These are phyloP conservation scores for Drosophila tanythrix DNA, from an alignment of 2,888 invertebrate genomes.

Conservation along the genomic window DNA sequence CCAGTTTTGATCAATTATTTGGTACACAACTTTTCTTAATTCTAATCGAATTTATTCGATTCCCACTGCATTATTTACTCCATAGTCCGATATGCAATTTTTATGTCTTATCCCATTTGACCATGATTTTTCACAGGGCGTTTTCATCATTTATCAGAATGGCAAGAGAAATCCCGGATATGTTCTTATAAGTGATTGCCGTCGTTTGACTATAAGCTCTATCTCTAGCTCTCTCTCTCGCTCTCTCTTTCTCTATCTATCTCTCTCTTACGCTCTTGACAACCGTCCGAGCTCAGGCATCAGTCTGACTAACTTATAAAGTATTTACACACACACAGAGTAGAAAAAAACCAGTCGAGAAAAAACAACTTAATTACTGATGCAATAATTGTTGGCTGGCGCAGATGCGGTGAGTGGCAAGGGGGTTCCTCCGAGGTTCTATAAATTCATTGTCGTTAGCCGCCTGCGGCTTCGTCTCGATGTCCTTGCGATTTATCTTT, in stretches of 20 bases:
- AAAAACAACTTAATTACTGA: conserved; percentile 57
- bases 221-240: not conserved
- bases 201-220: conserved; percentile 47
- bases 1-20: not conserved
- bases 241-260: not conserved
- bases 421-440: conserved; percentile 1
- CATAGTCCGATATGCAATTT: conserved; percentile 1
- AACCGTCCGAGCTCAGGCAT: conserved; percentile 5
- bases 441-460: conserved; percentile 42
- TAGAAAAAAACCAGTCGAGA: conserved; percentile 5
- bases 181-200: conserved; percentile 34
- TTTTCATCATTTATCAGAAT: conserved; percentile 32
- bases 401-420: not conserved
- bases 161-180: conserved; percentile 8
- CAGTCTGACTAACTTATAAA: conserved; percentile 6
- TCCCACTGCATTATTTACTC: not conserved
- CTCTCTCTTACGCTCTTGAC: not conserved
- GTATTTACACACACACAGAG: not conserved
- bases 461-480: conserved; percentile 51
- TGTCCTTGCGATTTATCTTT: conserved; percentile 74
- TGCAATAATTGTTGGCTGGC: conserved; percentile 58
- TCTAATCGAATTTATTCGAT: not conserved
- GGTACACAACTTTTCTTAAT: not conserved
- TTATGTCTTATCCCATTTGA: not conserved
- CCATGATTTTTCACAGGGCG: not conserved